Percentiles rank a stretch among this genome's conserved stretches.
Conservation (phyloP, 2,888 invertebrate genomes). For the Papilio protenor region DNA sequence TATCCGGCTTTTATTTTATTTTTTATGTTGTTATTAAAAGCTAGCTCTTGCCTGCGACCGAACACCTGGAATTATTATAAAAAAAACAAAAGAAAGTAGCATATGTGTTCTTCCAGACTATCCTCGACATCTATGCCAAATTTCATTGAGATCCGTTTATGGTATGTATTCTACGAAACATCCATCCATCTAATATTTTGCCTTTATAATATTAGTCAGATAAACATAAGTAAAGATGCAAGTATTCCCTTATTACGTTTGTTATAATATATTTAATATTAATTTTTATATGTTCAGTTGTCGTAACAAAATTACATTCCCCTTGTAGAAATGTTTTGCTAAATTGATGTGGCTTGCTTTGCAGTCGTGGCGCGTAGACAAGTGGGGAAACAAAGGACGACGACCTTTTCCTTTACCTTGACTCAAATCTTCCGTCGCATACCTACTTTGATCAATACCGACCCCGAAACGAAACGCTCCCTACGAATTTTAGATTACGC, state of each 20-base stretch:
- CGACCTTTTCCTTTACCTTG: slow-evolving; percentile 41
- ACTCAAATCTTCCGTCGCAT: slow-evolving; percentile 40
- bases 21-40: not conserved
- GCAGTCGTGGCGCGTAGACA: slow-evolving; percentile 20
- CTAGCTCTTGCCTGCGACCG: too few species aligned
- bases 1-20: not conserved
- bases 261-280: not conserved
- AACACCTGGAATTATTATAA: too few species aligned
- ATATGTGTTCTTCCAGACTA: too few species aligned
- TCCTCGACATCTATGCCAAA: too few species aligned
- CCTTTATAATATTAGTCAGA: too few species aligned
- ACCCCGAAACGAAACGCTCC: slow-evolving; percentile 29
- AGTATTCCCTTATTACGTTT: not conserved
- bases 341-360: slow-evolving; percentile 16
- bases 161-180: too few species aligned
- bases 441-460: slow-evolving; percentile 40
- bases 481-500: slow-evolving; percentile 24
- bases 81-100: too few species aligned
- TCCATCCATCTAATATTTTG: too few species aligned
- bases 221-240: too few species aligned
- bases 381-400: slow-evolving; percentile 27
- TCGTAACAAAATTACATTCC: slow-evolving; percentile 1
- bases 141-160: too few species aligned
- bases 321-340: slow-evolving; percentile 10
- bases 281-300: not conserved